Conservation (phyloP, 2,797 vertebrate species). For the Alosa sapidissima region DNA sequence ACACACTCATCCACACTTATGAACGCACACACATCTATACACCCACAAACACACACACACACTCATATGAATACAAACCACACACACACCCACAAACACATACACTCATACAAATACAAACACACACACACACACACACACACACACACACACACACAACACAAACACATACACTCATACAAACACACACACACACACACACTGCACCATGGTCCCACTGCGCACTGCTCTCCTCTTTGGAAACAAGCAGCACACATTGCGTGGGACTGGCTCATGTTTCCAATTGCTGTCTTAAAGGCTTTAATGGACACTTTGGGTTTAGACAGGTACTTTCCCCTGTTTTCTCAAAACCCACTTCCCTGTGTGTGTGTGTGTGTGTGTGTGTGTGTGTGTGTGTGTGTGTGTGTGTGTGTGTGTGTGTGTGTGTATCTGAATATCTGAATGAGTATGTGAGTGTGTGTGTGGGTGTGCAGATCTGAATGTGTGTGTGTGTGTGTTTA, state of each 20-base stretch:
- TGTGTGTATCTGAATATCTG: not conserved
- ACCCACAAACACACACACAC: not conserved
- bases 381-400: not conserved
- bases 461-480: not conserved
- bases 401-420: not conserved
- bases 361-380: not conserved
- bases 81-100: not conserved
- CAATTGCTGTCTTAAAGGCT: slow-evolving; percentile 52
- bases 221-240: slow-evolving; percentile 47
- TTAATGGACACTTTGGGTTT: slow-evolving; percentile 52
- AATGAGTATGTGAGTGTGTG: not conserved
- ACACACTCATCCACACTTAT: not conserved
- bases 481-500: too few relatives aligned
- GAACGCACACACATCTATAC: not conserved
- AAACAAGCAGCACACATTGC: slow-evolving; percentile 51
- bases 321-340: slow-evolving; percentile 51
- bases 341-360: slow-evolving; percentile 40
- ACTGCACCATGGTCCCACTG: slow-evolving; percentile 31
- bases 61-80: not conserved
- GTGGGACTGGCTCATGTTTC: slow-evolving; percentile 51
- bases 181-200: not conserved
- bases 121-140: not conserved
- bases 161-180: not conserved
- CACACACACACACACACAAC: not conserved
- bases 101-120: not conserved